Conservation (phyloP, 2,888 invertebrate genomes). For the Drosophila sordidula region DNA sequence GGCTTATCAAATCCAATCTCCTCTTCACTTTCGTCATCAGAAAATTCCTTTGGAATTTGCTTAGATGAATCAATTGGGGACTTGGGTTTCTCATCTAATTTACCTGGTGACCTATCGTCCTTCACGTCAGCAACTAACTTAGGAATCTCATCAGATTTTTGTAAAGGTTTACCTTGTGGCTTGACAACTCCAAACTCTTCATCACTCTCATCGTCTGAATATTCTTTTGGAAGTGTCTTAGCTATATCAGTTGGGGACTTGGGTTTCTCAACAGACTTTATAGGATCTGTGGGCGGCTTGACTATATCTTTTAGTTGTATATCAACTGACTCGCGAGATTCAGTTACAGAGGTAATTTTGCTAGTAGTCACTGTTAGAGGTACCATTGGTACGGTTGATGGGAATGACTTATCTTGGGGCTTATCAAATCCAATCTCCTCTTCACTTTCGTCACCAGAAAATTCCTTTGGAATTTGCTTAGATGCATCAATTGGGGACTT, state of each 20-base stretch:
- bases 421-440: background rate
- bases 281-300: too few species aligned
- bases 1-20: background rate
- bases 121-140: background rate
- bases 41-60: background rate
- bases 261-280: too few species aligned
- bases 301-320: too few species aligned
- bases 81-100: conserved; percentile 5
- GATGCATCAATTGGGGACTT: too few species aligned
- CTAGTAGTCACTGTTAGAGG: too few species aligned
- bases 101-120: background rate
- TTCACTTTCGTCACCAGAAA: conserved; percentile 19
- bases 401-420: background rate
- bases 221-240: too few species aligned
- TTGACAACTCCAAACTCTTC: background rate
- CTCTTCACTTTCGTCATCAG: conserved; percentile 10
- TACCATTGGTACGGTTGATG: too few species aligned
- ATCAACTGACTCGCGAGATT: too few species aligned
- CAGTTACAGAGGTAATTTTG: too few species aligned
- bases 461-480: too few species aligned
- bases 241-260: too few species aligned
- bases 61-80: conserved; percentile 7
- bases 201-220: too few species aligned
- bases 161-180: background rate
- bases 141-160: background rate